Evolutionary conservation across 2,113 vertebrate genomes (phyloP), one percentile per base, ranked within the genome.

Genomic region (Paedocypris sp.): DNA sequence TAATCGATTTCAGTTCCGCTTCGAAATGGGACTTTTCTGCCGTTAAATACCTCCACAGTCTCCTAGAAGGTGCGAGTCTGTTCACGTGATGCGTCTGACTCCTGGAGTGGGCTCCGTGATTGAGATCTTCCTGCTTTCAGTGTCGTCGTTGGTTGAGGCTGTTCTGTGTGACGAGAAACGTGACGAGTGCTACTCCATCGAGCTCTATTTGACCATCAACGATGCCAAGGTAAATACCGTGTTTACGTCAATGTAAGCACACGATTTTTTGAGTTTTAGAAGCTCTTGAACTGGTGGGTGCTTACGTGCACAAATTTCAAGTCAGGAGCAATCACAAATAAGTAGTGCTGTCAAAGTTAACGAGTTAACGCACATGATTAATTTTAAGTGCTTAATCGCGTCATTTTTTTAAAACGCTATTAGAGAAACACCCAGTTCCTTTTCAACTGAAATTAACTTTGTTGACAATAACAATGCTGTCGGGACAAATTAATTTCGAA

Each of bases 1-100:
- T n/a, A n/a, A n/a, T 54, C 63, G 45, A 62, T 75, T 77, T 15
- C 74, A 98, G 94, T 22, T 83, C 82, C 1, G 76, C 87, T 28
- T 67, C 49, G 47, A 77, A 72, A 22, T 98, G 94, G 93, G 93
- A 97, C 74, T 75, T 69, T 64, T 90, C 94, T 46, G 89, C 92
- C 49, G 72, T 85, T 6, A 72, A 75, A 4, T 89, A 93, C 74
- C 85, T 98, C 41, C 83, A 82, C 69, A 85, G 77, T 8, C 81
- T 94, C 33, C 62, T 93, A 1, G 73, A 81, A 78, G 91, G 94
- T 94, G 81, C 79, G 63, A 19, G 4, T 9, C 4, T 28, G 16
- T 3, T 36, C 16, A 18, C n/a, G 1, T 26, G 2, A 32, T 35
- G 23, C 20, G 36, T 8, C n/a, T 51, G 12, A 11, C 6, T 52